Evolutionary conservation across 1,140 invertebrate genomes (phyloP).

Genomic region (Daktulosphaira vitifoliae): DNA sequence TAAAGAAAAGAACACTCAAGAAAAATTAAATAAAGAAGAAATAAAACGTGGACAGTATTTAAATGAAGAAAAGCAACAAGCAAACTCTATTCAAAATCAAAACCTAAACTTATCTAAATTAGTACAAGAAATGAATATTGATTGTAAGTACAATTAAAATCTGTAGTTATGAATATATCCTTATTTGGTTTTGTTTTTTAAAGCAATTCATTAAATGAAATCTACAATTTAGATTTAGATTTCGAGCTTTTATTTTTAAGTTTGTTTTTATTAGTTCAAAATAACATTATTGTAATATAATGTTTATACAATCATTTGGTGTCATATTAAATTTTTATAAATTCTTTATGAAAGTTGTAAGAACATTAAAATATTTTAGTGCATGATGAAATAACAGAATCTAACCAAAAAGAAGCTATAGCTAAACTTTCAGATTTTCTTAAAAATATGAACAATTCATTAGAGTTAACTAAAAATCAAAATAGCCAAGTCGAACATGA

Average conservation of each 20-base stretch:
- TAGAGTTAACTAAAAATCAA: slow-evolving; percentile 34
- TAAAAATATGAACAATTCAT: slow-evolving; percentile 21
- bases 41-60: slow-evolving; percentile 13
- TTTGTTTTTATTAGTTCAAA: too few species aligned
- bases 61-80: slow-evolving; percentile 37
- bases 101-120: slow-evolving; percentile 7
- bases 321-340: too few species aligned
- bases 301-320: neutral
- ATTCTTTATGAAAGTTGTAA: too few species aligned
- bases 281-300: too few species aligned
- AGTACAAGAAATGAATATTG: slow-evolving; percentile 5
- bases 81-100: slow-evolving; percentile 35
- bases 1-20: slow-evolving; percentile 39
- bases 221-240: too few species aligned
- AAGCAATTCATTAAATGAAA: too few species aligned
- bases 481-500: slow-evolving; percentile 42
- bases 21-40: slow-evolving; percentile 38
- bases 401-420: slow-evolving; percentile 9
- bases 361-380: too few species aligned
- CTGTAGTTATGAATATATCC: too few species aligned
- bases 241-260: too few species aligned
- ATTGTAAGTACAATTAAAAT: slow-evolving; percentile 11
- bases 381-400: neutral
- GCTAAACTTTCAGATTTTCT: slow-evolving; percentile 22
- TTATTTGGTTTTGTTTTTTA: too few species aligned